A percentile compares a stretch with the other conserved stretches of the same genome.
These are phyloP conservation scores for Lipophrys pholis DNA, from an alignment of 2,113 vertebrate species.

Conservation along the genomic window DNA sequence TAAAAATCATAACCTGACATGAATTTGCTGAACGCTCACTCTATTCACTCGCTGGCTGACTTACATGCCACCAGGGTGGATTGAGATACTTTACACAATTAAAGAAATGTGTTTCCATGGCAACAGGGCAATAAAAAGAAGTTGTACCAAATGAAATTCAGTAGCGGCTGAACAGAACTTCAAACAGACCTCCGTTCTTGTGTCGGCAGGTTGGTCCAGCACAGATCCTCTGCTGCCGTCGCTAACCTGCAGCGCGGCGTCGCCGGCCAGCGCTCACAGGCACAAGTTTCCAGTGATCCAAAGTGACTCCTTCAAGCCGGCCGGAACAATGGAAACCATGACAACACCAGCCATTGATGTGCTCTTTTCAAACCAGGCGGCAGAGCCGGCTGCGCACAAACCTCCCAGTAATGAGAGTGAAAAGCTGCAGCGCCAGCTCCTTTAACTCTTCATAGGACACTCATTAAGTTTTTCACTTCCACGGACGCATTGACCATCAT, in stretches of 20 bases:
- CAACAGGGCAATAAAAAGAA: slow-evolving; percentile 84
- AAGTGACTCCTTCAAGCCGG: slow-evolving; percentile 53
- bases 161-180: slow-evolving; percentile 86
- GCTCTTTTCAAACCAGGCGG: slow-evolving; percentile 54
- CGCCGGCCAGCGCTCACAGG: slow-evolving; percentile 2
- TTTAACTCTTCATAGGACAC: too few species aligned
- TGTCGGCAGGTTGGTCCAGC: slow-evolving; percentile 61
- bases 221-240: slow-evolving; percentile 25
- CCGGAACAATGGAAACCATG: slow-evolving; percentile 67
- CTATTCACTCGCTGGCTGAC: slow-evolving; percentile 16
- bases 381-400: slow-evolving; percentile 35
- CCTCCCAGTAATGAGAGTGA: slow-evolving; percentile 49
- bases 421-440: slow-evolving; percentile 33
- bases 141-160: slow-evolving; percentile 85
- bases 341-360: slow-evolving; percentile 66
- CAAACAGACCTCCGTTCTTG: slow-evolving; percentile 78
- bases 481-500: too few species aligned
- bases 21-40: neutral
- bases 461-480: too few species aligned
- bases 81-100: slow-evolving; percentile 21
- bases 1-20: neutral
- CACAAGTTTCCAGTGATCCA: slow-evolving; percentile 40
- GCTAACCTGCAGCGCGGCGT: neutral
- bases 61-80: neutral
- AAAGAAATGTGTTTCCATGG: slow-evolving; percentile 85